A percentile compares a stretch with the other conserved stretches of the same genome.
Evolutionary conservation across 2,888 invertebrate species (phyloP).

Genomic region (Pachycephus smyrnensis): DNA sequence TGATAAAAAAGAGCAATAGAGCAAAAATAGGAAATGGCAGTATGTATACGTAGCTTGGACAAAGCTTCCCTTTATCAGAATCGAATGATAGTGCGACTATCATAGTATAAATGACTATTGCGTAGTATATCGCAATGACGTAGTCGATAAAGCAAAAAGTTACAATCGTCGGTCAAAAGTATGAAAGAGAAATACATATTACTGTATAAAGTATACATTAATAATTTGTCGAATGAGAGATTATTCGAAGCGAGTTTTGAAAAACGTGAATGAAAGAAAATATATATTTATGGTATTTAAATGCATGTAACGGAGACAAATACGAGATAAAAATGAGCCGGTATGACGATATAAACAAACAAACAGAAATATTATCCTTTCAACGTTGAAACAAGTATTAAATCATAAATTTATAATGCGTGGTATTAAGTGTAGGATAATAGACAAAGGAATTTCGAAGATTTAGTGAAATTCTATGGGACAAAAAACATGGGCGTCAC

Average conservation of each 20-base stretch:
- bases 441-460: neutral
- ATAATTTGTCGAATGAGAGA: neutral
- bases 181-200: neutral
- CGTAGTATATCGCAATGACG: neutral
- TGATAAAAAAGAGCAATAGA: too few species aligned
- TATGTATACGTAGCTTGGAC: too few species aligned
- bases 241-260: neutral
- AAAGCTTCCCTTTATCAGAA: too few species aligned
- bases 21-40: too few species aligned
- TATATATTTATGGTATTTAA: too few species aligned
- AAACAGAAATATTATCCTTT: neutral
- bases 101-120: neutral
- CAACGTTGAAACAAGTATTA: neutral
- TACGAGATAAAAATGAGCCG: neutral
- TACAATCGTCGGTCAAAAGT: neutral
- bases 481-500: neutral
- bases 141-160: neutral
- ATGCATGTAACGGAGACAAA: neutral
- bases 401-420: neutral
- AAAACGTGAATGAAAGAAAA: neutral
- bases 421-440: neutral
- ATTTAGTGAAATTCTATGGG: neutral
- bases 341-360: neutral
- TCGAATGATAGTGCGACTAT: neutral
- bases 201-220: neutral